phyloP scores from a whole-genome alignment of 2,888 invertebrate genomes.

The Penaeus monodon region DNA sequence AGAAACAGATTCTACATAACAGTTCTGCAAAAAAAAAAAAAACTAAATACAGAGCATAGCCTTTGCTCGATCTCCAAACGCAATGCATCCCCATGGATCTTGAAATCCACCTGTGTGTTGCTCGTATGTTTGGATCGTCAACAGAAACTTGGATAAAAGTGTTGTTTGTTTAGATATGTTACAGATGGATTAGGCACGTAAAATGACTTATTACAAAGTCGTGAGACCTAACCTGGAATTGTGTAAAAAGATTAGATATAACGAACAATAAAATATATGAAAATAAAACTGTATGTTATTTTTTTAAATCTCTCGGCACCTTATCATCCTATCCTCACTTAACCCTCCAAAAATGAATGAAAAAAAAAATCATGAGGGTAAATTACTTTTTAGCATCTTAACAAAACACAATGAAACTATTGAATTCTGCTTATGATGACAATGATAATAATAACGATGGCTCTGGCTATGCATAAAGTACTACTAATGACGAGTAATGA shows the following conservation, averaged over 20 bases:
- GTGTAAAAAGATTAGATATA: conserved; percentile 49
- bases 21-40: not conserved
- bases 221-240: conserved; percentile 35
- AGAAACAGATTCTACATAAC: conserved; percentile 23
- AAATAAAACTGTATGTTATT: conserved; percentile 4
- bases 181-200: conserved; percentile 35
- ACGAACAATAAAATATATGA: conserved; percentile 37
- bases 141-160: conserved; percentile 27
- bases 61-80: conserved; percentile 14
- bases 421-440: too few species aligned
- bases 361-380: too few species aligned
- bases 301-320: not conserved
- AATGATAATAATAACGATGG: too few species aligned
- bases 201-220: conserved; percentile 30
- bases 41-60: not conserved
- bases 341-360: too few species aligned
- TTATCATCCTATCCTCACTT: not conserved
- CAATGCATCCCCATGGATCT: conserved; percentile 2
- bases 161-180: conserved; percentile 42
- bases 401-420: too few species aligned
- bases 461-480: too few species aligned
- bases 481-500: too few species aligned
- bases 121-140: conserved; percentile 33
- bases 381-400: too few species aligned
- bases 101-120: conserved; percentile 13